Percentiles rank a stretch among this genome's conserved stretches.
phyloP scores from a whole-genome alignment of 2,888 invertebrate genomes.

The Dasypogon diadema region DNA sequence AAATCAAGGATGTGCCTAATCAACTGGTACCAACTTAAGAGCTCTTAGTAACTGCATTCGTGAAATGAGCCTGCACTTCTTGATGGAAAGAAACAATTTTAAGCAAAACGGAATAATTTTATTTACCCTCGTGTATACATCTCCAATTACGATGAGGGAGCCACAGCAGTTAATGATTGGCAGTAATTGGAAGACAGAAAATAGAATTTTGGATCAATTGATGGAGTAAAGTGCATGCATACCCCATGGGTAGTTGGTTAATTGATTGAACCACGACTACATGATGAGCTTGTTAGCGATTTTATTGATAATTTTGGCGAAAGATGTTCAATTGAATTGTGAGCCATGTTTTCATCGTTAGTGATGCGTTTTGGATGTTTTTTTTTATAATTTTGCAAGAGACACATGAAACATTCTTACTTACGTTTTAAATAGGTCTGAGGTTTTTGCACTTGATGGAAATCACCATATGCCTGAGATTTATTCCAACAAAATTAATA shows the following conservation, averaged over 20 bases:
- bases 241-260: conserved; percentile 46
- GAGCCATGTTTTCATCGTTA: conserved; percentile 9
- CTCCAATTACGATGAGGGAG: conserved; percentile 52
- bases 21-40: conserved; percentile 15
- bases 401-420: background rate
- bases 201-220: conserved; percentile 56
- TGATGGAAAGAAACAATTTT: conserved; percentile 28
- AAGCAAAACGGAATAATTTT: conserved; percentile 40
- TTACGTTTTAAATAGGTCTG: background rate
- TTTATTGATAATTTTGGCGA: conserved; percentile 47
- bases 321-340: conserved; percentile 42
- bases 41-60: background rate
- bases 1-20: conserved; percentile 15
- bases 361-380: background rate
- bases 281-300: conserved; percentile 50
- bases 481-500: background rate
- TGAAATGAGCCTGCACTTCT: too few relatives aligned
- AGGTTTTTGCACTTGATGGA: background rate
- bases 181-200: conserved; percentile 56
- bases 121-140: conserved; percentile 28
- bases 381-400: background rate
- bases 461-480: background rate
- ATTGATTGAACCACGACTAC: conserved; percentile 48
- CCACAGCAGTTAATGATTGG: conserved; percentile 55
- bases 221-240: conserved; percentile 44